Percentiles rank a stretch among this genome's conserved stretches.
phyloP scores from a whole-genome alignment of 2,797 vertebrate genomes.

The Sebastiscus albofasciatus region DNA sequence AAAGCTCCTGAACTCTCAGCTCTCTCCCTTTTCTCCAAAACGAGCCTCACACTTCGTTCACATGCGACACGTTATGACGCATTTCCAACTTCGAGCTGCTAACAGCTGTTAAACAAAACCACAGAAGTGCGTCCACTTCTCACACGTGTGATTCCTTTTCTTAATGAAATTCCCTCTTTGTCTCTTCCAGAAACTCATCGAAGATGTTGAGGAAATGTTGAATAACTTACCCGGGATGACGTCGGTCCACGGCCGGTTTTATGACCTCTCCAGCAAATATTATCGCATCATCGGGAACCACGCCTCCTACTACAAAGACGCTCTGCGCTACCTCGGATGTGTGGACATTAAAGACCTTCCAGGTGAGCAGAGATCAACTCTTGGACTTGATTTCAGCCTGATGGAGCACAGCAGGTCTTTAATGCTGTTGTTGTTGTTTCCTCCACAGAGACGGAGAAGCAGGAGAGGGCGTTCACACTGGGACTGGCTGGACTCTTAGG shows the following conservation, averaged over 20 bases:
- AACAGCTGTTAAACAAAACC: background rate
- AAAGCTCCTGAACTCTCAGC: background rate
- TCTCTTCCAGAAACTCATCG: conserved; percentile 88
- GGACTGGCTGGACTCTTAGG: conserved; percentile 95
- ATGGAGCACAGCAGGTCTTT: background rate
- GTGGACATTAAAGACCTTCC: conserved; percentile 94
- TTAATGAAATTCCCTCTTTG: background rate
- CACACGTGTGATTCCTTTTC: background rate
- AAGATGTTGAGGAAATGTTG: conserved; percentile 95
- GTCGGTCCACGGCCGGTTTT: conserved; percentile 96
- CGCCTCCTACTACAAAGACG: conserved; percentile 95
- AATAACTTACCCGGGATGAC: conserved; percentile 92
- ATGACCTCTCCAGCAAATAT: conserved; percentile 97
- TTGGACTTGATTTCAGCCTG: background rate
- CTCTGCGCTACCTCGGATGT: conserved; percentile 94
- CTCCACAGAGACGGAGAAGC: conserved; percentile 92
- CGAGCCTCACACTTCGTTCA: background rate
- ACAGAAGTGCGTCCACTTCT: background rate
- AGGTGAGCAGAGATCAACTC: conserved; percentile 74
- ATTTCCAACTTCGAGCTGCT: background rate
- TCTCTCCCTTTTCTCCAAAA: background rate
- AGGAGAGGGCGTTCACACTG: conserved; percentile 95
- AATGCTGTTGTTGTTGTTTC: background rate
- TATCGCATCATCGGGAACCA: conserved; percentile 97
- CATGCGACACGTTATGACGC: background rate